Evolutionary conservation across 2,888 invertebrate species (phyloP), one percentile per base, ranked within the genome.

Genomic region (Pseudolycoriella hygida): DNA sequence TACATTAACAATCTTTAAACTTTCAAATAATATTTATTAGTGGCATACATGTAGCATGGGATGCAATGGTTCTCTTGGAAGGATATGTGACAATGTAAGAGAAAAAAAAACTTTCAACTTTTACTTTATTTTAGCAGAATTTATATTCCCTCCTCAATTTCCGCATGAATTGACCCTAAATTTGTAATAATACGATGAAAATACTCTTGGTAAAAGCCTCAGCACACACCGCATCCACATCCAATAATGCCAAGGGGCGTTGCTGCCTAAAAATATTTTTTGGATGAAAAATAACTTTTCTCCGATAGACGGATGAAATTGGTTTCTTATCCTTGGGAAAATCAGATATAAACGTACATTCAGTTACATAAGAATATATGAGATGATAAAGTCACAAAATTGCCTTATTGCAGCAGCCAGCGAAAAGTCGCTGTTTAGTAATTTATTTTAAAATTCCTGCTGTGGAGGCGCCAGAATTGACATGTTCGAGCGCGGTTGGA

Each of bases 131-230:
- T 34, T 34, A 34, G n/a, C 34, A 5, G 15, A 34, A 34, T 14
- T 34, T 34, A 14, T 34, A 34, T 34, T 34, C 34, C 34, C n/a
- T 34, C 34, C 34, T 14, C 34, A 34, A 34, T 34, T 34, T 34
- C 34, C 34, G 34, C 34, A 14, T 34, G 34, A 34, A 34, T 34
- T 34, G 34, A 34, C 34, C 34, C 34, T 34, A 34, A 34, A 34
- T 34, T 25, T 34, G 34, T 34, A 34, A 34, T 34, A 34, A 34
- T 34, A 34, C 15, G 34, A 34, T 12, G 34, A 34, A 34, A 34
- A 34, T 34, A 8, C 15, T 34, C 34, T 34, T 34, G 34, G 34
- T 25, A 25, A 25, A 25, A 25, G 25, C 25, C 25, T 25, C 25
- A 25, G 25, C 25, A 25, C 25, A 25, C 25, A 25, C 25, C 25